Evolutionary conservation across 2,888 invertebrate species (phyloP), one percentile per base, ranked within the genome.

Genomic region (Anthophora plumipes): DNA sequence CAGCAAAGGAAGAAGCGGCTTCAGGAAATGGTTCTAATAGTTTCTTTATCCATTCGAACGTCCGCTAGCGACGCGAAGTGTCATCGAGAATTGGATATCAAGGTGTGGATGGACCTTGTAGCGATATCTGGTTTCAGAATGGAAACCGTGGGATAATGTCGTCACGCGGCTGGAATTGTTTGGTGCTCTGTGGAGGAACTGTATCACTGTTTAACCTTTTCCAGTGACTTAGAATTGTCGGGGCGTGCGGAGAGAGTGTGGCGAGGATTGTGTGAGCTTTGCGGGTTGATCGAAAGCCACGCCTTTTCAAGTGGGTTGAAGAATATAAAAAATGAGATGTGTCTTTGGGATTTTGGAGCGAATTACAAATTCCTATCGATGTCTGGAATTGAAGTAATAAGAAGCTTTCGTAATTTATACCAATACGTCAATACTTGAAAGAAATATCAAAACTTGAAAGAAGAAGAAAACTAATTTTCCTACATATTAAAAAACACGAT

Each of bases 21-120:
- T 74, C 63, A 50, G 59, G 77, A 77, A 77, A 57, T 22, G 63
- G 50, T 71, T 67, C 68, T 66, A 67, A 79, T 75, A 57, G 76
- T 61, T 63, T 59, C 57, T n/a, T 61, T 31, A n/a, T 31, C 31
- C 41, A 4, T 0, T 55, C 9, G 31, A 2, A 6, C 20, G 43
- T 20, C n/a, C 1, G 17, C 11, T 31, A n/a, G 4, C 31, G 1
- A 9, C 5, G n/a, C n/a, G n/a, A 39, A 12, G 17, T 5, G 59
- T 11, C 9, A 12, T 52, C 50, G 20, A 43, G 55, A 74, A 57
- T 73, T 31, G 31, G 31, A 31, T 31, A 31, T 54, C 14, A 31
- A n/a, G 14, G 9, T 39, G 9, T 22, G 12, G 31, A 20, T 22
- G 12, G 14, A 68, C 20, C 46, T 20, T 12, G 25, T n/a, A 54